Percentiles rank a stretch among this genome's conserved stretches.
Conservation (phyloP, 1,140 invertebrate genomes). For the Diachasma alloeum region DNA sequence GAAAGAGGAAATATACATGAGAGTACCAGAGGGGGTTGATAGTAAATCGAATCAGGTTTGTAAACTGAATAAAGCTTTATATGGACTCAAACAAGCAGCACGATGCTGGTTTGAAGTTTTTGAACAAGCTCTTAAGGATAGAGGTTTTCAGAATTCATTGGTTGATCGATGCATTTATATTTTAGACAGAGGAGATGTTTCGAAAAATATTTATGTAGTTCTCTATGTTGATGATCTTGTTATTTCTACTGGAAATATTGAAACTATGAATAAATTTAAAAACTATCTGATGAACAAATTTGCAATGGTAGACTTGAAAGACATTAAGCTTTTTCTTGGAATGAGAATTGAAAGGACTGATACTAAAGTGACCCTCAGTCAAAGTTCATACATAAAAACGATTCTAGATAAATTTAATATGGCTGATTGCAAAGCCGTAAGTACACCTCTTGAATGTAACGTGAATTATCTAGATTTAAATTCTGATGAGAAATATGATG, state of each 20-base stretch:
- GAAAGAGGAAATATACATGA: too few relatives aligned
- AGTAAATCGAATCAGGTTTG: too few relatives aligned
- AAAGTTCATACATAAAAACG: conserved; percentile 17
- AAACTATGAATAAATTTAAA: conserved; percentile 17
- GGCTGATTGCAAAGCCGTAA: conserved; percentile 21
- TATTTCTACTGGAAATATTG: neutral
- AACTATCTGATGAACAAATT: conserved; percentile 15
- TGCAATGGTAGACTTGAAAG: conserved; percentile 27
- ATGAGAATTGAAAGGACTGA: conserved; percentile 27
- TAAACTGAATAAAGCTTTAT: too few relatives aligned
- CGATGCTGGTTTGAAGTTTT: too few relatives aligned
- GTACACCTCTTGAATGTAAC: conserved; percentile 19
- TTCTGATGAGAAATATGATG: conserved; percentile 13
- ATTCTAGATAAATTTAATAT: conserved; percentile 29
- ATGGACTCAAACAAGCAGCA: too few relatives aligned
- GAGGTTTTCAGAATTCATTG: too few relatives aligned
- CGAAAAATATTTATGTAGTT: conserved; percentile 36
- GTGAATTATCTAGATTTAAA: conserved; percentile 22
- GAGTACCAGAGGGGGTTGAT: too few relatives aligned
- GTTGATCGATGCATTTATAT: too few relatives aligned
- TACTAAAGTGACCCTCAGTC: conserved; percentile 12
- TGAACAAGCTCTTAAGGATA: too few relatives aligned
- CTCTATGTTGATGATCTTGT: conserved; percentile 31
- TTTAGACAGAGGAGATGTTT: neutral
- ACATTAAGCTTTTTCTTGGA: conserved; percentile 33